Percentiles rank a stretch among this genome's conserved stretches.
These are phyloP conservation scores for Schizopygopsis malacanthus DNA, from an alignment of 2,797 vertebrate genomes.

Conservation along the genomic window DNA sequence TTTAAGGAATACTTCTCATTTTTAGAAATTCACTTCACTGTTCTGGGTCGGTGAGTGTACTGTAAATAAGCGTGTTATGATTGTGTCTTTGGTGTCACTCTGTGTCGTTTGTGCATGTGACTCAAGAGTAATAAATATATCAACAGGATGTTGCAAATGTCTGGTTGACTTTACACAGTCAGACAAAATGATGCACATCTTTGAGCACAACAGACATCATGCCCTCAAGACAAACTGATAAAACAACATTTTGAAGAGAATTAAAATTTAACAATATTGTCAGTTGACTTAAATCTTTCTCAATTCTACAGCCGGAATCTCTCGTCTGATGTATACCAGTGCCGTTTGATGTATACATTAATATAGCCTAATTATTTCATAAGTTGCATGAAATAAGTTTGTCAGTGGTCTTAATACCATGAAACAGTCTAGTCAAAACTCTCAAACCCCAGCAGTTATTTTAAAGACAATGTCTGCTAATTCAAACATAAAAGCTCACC, in stretches of 20 bases:
- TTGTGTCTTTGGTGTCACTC: background rate
- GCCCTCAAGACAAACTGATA: constrained; percentile 15
- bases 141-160: background rate
- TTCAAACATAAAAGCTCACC: constrained; percentile 10
- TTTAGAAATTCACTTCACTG: background rate
- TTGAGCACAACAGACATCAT: constrained; percentile 3
- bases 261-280: background rate
- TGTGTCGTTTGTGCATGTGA: background rate
- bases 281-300: background rate
- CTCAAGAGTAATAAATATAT: constrained; percentile 20
- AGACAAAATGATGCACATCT: background rate
- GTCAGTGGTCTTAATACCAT: background rate
- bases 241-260: constrained; percentile 17
- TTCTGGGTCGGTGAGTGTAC: background rate
- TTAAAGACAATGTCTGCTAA: background rate
- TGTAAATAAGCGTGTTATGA: background rate
- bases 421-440: background rate
- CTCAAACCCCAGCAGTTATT: background rate
- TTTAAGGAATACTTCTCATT: background rate
- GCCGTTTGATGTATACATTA: too few relatives aligned
- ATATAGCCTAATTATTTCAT: background rate
- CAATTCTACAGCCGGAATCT: background rate
- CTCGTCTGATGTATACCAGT: background rate
- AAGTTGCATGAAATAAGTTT: background rate
- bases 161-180: background rate